phyloP scores from a whole-genome alignment of 2,888 invertebrate species.

The Lasius platythorax region DNA sequence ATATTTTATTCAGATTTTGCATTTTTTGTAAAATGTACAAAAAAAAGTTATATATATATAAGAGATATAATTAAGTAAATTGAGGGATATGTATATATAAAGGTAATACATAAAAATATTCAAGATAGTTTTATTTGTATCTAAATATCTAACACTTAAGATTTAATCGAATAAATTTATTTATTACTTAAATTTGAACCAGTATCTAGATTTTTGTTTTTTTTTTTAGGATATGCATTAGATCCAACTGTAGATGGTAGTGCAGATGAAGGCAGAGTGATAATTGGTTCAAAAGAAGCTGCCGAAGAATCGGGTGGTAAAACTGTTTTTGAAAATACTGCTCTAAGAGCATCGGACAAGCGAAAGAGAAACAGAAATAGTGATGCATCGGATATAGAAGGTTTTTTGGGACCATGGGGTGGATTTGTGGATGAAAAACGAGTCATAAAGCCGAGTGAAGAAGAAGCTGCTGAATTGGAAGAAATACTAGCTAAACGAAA shows the following conservation, averaged over 20 bases:
- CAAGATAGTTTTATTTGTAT: neutral
- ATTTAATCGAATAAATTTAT: neutral
- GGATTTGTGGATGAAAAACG: constrained; percentile 96
- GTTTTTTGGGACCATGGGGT: constrained; percentile 99
- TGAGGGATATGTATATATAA: neutral
- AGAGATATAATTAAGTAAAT: neutral
- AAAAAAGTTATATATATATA: neutral
- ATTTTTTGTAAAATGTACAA: neutral
- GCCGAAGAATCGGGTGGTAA: constrained; percentile 92
- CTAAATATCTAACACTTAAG: neutral
- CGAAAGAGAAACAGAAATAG: constrained; percentile 95
- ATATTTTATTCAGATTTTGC: neutral
- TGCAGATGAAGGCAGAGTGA: constrained; percentile 85
- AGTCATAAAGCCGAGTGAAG: constrained; percentile 96
- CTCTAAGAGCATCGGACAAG: constrained; percentile 91
- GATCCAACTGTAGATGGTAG: constrained; percentile 94
- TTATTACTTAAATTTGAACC: constrained; percentile 1
- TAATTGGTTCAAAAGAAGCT: constrained; percentile 89
- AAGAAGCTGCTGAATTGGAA: constrained; percentile 97
- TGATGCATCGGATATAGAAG: constrained; percentile 96
- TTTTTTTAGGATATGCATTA: constrained; percentile 91
- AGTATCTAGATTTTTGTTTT: neutral
- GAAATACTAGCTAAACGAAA: constrained; percentile 97
- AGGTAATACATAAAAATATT: neutral
- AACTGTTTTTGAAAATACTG: constrained; percentile 96